Evolutionary conservation across 2,888 invertebrate species (phyloP).

Genomic region (Phymatocera aterrima): DNA sequence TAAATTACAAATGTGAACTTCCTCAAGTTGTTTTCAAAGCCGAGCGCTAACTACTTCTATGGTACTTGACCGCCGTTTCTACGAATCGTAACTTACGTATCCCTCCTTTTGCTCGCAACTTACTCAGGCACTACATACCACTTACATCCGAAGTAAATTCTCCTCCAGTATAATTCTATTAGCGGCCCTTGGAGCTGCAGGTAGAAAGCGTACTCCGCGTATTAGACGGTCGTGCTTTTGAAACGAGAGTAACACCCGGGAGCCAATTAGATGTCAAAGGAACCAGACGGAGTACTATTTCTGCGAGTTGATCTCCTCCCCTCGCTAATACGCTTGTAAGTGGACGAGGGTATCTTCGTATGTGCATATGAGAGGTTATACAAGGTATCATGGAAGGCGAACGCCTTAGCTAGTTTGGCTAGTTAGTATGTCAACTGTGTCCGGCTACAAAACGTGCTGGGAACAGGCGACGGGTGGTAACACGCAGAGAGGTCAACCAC

Average conservation of each 20-base stretch:
- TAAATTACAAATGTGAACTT: not conserved
- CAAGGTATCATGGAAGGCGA: conserved; percentile 13
- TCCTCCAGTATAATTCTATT: conserved; percentile 19
- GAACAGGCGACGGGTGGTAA: conserved; percentile 28
- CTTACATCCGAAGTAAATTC: conserved; percentile 16
- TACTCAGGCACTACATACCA: not conserved
- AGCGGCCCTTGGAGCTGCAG: conserved; percentile 9
- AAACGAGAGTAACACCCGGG: conserved; percentile 24
- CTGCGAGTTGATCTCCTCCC: conserved; percentile 10
- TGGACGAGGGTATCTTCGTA: not conserved
- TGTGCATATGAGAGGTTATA: conserved; percentile 4
- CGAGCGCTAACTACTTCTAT: not conserved
- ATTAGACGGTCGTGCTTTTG: conserved; percentile 25
- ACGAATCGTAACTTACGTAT: not conserved
- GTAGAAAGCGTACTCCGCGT: conserved; percentile 24
- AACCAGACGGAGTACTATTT: conserved; percentile 12
- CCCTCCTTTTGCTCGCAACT: not conserved
- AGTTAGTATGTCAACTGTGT: conserved; percentile 36
- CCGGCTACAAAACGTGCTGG: conserved; percentile 40
- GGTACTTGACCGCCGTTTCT: not conserved
- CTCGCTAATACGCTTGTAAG: not conserved
- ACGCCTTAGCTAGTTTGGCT: conserved; percentile 13
- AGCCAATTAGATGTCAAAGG: conserved; percentile 42
- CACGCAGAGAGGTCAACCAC: conserved; percentile 35
- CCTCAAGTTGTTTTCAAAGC: not conserved